Evolutionary conservation across 2,888 invertebrate species (phyloP), one percentile per base, ranked within the genome.

Genomic region (Caenorhabditis parvicauda): DNA sequence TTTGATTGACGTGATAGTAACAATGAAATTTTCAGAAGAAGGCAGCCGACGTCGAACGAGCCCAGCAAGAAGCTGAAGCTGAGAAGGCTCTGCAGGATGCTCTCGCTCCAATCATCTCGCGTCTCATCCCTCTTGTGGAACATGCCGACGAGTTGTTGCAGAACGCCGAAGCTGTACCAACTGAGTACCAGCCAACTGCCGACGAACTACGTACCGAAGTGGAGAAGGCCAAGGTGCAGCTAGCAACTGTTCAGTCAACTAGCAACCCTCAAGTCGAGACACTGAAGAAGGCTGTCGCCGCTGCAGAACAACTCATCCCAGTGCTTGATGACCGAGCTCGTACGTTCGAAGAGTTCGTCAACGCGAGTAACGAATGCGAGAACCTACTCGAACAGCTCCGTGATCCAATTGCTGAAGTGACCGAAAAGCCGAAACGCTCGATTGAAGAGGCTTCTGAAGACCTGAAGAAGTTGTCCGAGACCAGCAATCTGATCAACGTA

Each of bases 291-390:
- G 38, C 53, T 5, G 37, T 67, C 19, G 46, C 37, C 21, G 49
- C 54, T 4, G 64, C 64, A n/a, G 48, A 55, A 5, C 47, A 54
- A 37, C 44, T 58, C 2, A 35, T 35, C 9, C 60, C 60, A 7
- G 44, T 55, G 35, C 65, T 71, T 37, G 54, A 57, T 25, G 52
- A 64, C 21, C 48, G 63, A 29, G 42, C 50, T 37, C 46, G 46
- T 27, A 37, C 47, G 27, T 70, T 63, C 61, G 45, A 64, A 14
- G 58, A 65, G 43, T 73, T 73, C 38, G 58, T 68, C n/a, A 55
- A 43, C 6, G 61, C 59, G 21, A 59, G 68, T 7, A 64, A 72
- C 39, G 47, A 49, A 14, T 58, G 60, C 27, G 68, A 61, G 54
- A 37, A 44, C 28, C 39, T 55, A 22, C 56, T 67, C 43, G 67